These are phyloP conservation scores for Fragum fragum DNA, from an alignment of 2,888 invertebrate species.

Conservation along the genomic window DNA sequence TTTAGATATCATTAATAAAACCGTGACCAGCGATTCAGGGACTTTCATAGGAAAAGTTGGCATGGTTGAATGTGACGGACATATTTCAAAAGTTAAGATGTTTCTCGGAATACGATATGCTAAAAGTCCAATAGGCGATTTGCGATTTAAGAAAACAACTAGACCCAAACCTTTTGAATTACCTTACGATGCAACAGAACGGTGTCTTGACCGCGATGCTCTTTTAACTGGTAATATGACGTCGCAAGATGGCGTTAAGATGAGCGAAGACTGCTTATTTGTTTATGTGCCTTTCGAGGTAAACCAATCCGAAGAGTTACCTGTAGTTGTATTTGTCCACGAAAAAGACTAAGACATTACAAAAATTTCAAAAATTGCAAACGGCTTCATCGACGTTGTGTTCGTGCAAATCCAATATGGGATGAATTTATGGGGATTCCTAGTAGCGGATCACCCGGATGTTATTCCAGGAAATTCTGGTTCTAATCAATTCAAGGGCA, in stretches of 20 bases:
- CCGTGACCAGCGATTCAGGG: background rate
- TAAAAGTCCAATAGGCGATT: background rate
- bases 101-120: slow-evolving; percentile 19
- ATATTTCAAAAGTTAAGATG: background rate
- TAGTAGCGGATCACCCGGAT: background rate
- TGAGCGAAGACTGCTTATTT: slow-evolving; percentile 15
- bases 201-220: background rate
- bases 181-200: background rate
- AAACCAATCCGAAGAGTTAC: background rate
- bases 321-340: slow-evolving; percentile 9
- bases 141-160: slow-evolving; percentile 12
- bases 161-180: background rate
- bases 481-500: background rate
- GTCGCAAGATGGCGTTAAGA: background rate
- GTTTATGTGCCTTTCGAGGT: background rate
- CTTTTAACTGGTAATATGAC: background rate
- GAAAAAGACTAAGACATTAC: background rate
- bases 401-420: background rate
- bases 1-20: background rate
- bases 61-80: no score
- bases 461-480: no score
- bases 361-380: background rate
- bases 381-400: background rate
- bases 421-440: slow-evolving; percentile 4
- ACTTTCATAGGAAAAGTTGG: background rate